Percentiles rank a stretch among this genome's conserved stretches.
Evolutionary conservation across 2,888 invertebrate species (phyloP).

Genomic region (Yponomeuta sedellus): DNA sequence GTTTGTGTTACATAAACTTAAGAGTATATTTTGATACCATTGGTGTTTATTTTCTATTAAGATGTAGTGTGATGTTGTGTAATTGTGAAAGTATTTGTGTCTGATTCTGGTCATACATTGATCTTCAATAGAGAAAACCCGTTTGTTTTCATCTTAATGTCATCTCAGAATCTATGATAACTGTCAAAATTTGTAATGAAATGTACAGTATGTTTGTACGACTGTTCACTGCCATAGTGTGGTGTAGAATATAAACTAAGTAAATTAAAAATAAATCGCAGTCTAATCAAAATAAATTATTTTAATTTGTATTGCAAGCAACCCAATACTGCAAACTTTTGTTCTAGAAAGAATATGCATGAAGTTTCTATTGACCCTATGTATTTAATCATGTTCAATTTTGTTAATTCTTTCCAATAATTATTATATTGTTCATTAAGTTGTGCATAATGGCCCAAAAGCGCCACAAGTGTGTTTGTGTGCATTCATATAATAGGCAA

Average conservation of each 20-base stretch:
- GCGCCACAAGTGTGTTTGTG: constrained; percentile 55
- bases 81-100: constrained; percentile 24
- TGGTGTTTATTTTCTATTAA: constrained; percentile 43
- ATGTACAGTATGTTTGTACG: neutral
- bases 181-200: neutral
- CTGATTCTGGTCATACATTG: constrained; percentile 6
- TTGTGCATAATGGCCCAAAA: constrained; percentile 38
- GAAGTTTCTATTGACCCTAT: constrained; percentile 25
- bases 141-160: neutral
- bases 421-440: constrained; percentile 24
- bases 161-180: neutral
- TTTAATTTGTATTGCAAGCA: neutral
- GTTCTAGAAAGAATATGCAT: constrained; percentile 16
- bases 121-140: neutral
- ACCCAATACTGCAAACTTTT: constrained; percentile 2
- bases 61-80: constrained; percentile 29
- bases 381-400: constrained; percentile 32
- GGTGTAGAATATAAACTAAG: neutral
- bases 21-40: constrained; percentile 64
- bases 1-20: constrained; percentile 41
- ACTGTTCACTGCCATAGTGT: neutral
- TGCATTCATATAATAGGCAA: constrained; percentile 41
- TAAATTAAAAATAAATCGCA: neutral
- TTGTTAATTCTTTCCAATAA: constrained; percentile 48
- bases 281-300: too few relatives aligned